These are phyloP conservation scores for Drosophila mulleri DNA, from an alignment of 2,888 invertebrate species.

Conservation along the genomic window DNA sequence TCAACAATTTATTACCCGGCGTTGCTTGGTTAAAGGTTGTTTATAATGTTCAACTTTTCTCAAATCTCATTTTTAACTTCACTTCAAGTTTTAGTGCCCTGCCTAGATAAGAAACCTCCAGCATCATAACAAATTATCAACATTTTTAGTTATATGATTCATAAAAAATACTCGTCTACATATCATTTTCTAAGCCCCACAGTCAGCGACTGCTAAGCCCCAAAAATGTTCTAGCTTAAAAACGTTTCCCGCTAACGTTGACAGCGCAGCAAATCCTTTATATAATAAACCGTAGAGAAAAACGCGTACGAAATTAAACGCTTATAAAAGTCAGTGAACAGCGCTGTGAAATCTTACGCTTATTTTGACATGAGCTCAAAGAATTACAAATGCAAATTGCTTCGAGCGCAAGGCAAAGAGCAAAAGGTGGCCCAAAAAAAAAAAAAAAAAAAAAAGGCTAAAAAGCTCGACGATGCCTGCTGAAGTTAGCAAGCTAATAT, in stretches of 20 bases:
- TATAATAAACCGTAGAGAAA: neutral
- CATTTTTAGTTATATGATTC: neutral
- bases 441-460: slow-evolving; percentile 33
- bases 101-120: neutral
- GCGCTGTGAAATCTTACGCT: slow-evolving; percentile 66
- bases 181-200: neutral
- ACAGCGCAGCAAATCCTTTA: slow-evolving; percentile 53
- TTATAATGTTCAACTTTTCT: neutral
- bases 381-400: slow-evolving; percentile 81
- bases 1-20: neutral
- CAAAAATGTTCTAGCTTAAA: neutral
- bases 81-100: neutral
- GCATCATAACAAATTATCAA: neutral
- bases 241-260: slow-evolving; percentile 25
- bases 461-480: slow-evolving; percentile 31
- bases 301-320: slow-evolving; percentile 60
- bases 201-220: neutral
- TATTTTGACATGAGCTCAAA: slow-evolving; percentile 75
- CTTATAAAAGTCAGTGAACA: slow-evolving; percentile 68
- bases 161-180: neutral
- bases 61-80: neutral
- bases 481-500: slow-evolving; percentile 74
- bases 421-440: slow-evolving; percentile 17
- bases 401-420: slow-evolving; percentile 40
- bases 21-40: neutral